phyloP scores from a whole-genome alignment of 2,797 vertebrate genomes.

The Parotocinclus haroldoi region DNA sequence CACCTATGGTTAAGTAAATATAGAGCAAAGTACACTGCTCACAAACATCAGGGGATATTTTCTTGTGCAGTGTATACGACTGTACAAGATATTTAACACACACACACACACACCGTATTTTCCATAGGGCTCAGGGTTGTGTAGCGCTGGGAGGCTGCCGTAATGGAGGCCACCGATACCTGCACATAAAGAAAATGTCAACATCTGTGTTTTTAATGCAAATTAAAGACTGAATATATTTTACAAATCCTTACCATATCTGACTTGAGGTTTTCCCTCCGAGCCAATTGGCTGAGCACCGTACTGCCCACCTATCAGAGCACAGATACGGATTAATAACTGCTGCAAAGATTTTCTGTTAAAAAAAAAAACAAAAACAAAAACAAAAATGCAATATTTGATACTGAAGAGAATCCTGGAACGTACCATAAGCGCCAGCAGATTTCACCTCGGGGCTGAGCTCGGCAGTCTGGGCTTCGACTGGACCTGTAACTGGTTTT shows the following conservation, averaged over 20 bases:
- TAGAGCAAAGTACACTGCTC: too few species aligned
- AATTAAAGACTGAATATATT: neutral
- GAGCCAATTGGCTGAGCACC: conserved; percentile 20
- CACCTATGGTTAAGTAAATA: too few species aligned
- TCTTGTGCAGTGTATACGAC: too few species aligned
- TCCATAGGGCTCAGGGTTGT: conserved; percentile 30
- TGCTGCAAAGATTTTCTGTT: neutral
- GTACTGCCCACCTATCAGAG: conserved; percentile 31
- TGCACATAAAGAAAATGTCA: conserved; percentile 5
- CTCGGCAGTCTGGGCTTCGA: conserved; percentile 55
- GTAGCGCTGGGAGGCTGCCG: conserved; percentile 21
- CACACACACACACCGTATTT: conserved; percentile 33
- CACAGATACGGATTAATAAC: neutral
- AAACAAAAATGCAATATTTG: neutral
- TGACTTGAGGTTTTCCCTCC: conserved; percentile 39
- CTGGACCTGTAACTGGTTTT: conserved; percentile 54
- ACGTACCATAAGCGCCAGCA: conserved; percentile 45
- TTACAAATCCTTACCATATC: conserved; percentile 37
- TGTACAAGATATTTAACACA: neutral
- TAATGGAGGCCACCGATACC: conserved; percentile 47
- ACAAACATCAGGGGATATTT: too few species aligned
- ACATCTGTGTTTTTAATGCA: too few species aligned
- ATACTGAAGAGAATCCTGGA: neutral
- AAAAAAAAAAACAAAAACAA: neutral
- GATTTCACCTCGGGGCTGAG: conserved; percentile 54